These are phyloP conservation scores for Drosophila repletoides DNA, from an alignment of 1,140 invertebrate species.

Conservation along the genomic window DNA sequence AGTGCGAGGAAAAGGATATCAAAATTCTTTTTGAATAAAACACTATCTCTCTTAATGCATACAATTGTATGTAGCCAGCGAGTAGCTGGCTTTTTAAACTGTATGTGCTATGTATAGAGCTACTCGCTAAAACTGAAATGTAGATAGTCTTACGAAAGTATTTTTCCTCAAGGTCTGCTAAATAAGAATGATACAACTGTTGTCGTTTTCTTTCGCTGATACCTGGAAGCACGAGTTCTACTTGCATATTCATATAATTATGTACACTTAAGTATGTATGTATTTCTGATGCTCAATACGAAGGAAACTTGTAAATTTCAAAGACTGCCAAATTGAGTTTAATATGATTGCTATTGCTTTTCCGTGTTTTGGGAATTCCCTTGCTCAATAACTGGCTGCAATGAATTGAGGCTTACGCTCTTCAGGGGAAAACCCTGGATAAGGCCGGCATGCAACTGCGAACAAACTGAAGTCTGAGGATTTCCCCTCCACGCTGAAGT, in stretches of 20 bases:
- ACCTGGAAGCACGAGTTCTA: too few relatives aligned
- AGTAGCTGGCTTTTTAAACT: too few relatives aligned
- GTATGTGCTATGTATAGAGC: too few relatives aligned
- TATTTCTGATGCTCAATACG: not conserved
- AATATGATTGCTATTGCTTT: not conserved
- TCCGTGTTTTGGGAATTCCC: conserved; percentile 2
- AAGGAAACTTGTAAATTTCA: not conserved
- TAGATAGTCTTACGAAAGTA: too few relatives aligned
- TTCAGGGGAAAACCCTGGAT: conserved; percentile 9
- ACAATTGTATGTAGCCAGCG: too few relatives aligned
- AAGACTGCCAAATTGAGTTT: not conserved
- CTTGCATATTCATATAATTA: too few relatives aligned
- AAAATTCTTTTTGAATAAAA: not conserved
- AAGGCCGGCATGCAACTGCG: not conserved
- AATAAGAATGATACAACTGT: too few relatives aligned
- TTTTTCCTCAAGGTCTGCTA: too few relatives aligned
- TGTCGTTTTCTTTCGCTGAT: too few relatives aligned
- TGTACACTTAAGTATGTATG: not conserved
- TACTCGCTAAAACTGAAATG: too few relatives aligned
- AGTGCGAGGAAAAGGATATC: not conserved
- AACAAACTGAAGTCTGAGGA: not conserved
- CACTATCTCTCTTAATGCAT: too few relatives aligned
- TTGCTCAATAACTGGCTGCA: not conserved
- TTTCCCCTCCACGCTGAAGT: too few relatives aligned
- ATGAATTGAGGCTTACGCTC: not conserved